Evolutionary conservation across 1,140 invertebrate genomes (phyloP).

Genomic region (Meteorus sp.): DNA sequence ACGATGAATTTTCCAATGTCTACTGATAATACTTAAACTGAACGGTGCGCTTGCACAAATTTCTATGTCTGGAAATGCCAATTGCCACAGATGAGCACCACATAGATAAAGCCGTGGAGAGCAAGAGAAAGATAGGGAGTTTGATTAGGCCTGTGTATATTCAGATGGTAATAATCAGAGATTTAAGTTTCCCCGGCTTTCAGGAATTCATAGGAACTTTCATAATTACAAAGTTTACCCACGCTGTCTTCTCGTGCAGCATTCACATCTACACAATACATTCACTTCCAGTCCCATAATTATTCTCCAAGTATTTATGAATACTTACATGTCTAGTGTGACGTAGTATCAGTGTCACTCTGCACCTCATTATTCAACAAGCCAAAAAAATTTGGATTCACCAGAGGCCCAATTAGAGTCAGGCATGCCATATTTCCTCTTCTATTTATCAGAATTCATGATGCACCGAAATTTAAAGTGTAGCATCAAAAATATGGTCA

Average conservation of each 20-base stretch:
- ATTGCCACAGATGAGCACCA: neutral
- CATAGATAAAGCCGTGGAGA: neutral
- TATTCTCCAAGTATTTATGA: neutral
- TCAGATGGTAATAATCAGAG: constrained; percentile 24
- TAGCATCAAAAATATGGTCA: no score
- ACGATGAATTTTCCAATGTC: constrained; percentile 6
- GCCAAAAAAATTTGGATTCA: no score
- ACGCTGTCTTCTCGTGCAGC: no score
- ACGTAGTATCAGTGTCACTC: no score
- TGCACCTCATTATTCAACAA: no score
- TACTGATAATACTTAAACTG: neutral
- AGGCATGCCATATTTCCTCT: no score
- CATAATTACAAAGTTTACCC: constrained; percentile 38
- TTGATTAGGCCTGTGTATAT: constrained; percentile 12
- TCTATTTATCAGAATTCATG: no score
- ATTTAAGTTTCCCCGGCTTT: constrained; percentile 24
- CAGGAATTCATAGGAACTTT: constrained; percentile 38
- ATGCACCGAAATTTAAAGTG: no score
- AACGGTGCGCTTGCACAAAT: no score
- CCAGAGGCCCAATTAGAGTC: no score
- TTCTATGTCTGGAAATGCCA: no score
- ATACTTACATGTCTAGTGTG: no score
- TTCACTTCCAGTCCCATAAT: neutral
- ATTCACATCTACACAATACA: neutral
- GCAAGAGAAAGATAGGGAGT: neutral